phyloP scores from a whole-genome alignment of 2,888 invertebrate genomes.

The Auanema freiburgensis region DNA sequence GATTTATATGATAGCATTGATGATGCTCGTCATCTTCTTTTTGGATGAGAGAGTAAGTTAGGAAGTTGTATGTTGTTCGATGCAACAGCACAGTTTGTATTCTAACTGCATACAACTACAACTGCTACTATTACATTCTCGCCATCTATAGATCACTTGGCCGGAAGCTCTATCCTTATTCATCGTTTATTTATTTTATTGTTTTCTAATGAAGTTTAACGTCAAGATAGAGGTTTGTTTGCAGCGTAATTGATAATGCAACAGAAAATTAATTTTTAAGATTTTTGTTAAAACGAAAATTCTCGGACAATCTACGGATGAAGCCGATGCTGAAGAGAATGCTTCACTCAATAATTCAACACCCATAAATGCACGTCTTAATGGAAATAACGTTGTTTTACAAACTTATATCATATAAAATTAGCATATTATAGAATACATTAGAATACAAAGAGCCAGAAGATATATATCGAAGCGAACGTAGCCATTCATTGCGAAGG shows the following conservation, averaged over 20 bases:
- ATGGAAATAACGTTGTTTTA: conserved; percentile 12
- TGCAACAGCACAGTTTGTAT: background rate
- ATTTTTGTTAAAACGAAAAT: conserved; percentile 15
- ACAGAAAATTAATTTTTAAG: conserved; percentile 5
- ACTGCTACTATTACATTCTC: too few relatives aligned
- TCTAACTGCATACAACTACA: too few relatives aligned
- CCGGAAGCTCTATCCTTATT: conserved; percentile 58
- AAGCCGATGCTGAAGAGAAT: conserved; percentile 12
- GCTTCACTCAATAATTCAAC: conserved; percentile 10
- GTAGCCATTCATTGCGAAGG: conserved; percentile 11
- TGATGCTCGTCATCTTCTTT: conserved; percentile 57
- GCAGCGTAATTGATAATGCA: background rate
- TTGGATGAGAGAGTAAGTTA: conserved; percentile 52
- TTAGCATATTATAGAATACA: conserved; percentile 4
- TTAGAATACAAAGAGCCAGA: conserved; percentile 6
- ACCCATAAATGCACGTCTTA: conserved; percentile 9
- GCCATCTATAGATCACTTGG: conserved; percentile 49
- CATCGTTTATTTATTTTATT: conserved; percentile 56
- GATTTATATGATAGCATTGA: conserved; percentile 57
- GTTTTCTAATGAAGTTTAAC: conserved; percentile 62
- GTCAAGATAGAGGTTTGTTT: conserved; percentile 41
- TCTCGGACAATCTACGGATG: conserved; percentile 8
- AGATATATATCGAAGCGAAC: conserved; percentile 2
- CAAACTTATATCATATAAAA: background rate
- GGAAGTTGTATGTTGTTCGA: background rate